Evolutionary conservation across 2,888 invertebrate species (phyloP), one percentile per base, ranked within the genome.

Genomic region (Pristionchus exspectatus): DNA sequence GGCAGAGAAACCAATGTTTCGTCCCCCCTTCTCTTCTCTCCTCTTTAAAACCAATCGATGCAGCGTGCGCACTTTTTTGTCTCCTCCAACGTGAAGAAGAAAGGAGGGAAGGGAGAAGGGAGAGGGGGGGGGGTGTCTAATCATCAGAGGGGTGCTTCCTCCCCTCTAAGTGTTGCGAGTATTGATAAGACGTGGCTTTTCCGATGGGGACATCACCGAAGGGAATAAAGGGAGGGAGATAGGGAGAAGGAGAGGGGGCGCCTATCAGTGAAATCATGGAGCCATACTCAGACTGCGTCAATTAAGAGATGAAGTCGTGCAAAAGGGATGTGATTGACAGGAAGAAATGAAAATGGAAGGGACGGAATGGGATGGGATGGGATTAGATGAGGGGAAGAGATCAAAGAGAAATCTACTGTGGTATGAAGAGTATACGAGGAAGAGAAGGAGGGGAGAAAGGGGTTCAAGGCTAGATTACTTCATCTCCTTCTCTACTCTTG

Each of bases 211-310:
- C 38, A 66, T 14, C 69, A 69, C 69, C 69, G 69, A 69, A 30
- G 69, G 69, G 69, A 69, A 69, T 74, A 74, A 50, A 81, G 24
- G 27, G 77, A 50, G 77, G 50, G 50, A 81, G 38, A 38, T 38
- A 38, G 38, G 38, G 5, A 38, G 38, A 38, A 5, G 38, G 38
- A 38, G 38, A 38, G 72, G 21, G 30, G 69, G 69, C 27, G 50
- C 16, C 77, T 81, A 81, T 81, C 50, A 81, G 77, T 81, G 77
- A 81, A 81, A n/a, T 81, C 50, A 81, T 81, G 77, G 77, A 81
- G 77, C 77, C 77, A 81, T 24, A 24, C 50, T 59, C 16, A 50
- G 44, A 44, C 84, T 27, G 30, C 21, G 84, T 59, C 54, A 84
- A 84, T 54, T 84, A 84, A 10, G 59, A 54, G 84, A 54, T 56